Evolutionary conservation across 2,113 vertebrate species (phyloP).

Genomic region (Columba janthina): DNA sequence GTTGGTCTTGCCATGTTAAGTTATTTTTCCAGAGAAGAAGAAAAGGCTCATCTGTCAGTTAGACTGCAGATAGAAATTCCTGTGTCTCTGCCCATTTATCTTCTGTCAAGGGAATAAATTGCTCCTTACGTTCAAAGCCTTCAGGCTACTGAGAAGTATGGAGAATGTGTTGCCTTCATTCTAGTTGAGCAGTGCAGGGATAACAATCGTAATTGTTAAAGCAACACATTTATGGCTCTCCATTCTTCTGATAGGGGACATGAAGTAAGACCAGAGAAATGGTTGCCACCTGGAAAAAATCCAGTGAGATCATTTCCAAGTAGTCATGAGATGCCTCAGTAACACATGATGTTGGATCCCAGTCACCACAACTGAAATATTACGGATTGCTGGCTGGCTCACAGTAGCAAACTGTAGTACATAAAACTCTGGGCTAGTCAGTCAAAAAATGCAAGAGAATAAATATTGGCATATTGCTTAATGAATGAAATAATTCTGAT

Average conservation of each 20-base stretch:
- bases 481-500: not conserved
- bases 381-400: not conserved
- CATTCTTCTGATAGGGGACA: not conserved
- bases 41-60: constrained; percentile 11
- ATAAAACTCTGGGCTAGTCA: not conserved
- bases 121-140: constrained; percentile 16
- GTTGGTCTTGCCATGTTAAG: not conserved
- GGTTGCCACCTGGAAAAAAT: constrained; percentile 41
- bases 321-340: not conserved
- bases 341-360: constrained; percentile 7
- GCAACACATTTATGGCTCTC: constrained; percentile 11
- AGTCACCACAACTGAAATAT: not conserved
- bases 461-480: not conserved
- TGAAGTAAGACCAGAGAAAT: not conserved
- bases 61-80: not conserved
- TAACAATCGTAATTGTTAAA: not conserved
- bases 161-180: not conserved
- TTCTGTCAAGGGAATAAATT: constrained; percentile 17
- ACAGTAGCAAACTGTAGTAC: not conserved
- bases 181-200: not conserved
- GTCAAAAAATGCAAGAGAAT: not conserved
- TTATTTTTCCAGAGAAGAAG: constrained; percentile 6
- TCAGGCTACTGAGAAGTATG: not conserved
- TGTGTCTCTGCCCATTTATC: not conserved
- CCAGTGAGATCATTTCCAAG: constrained; percentile 35